Evolutionary conservation across 2,888 invertebrate genomes (phyloP), one percentile per base, ranked within the genome.

Genomic region (Catocala nupta): DNA sequence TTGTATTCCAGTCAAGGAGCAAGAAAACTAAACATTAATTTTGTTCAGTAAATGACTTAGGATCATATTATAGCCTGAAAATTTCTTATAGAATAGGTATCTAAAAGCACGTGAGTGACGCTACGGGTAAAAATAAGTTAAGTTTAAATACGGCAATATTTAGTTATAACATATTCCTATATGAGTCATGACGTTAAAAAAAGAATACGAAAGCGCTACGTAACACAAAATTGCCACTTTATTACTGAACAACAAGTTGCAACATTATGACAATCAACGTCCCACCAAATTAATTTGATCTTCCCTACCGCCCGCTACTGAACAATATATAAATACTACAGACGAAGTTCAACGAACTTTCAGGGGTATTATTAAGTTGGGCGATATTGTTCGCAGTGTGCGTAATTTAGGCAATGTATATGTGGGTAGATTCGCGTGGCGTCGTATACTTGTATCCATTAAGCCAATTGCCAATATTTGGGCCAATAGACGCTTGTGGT

Each of bases 201-300:
- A 25, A 25, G 25, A 25, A 25, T 25, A 45, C 12, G 7, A 56
- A 69, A 69, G 65, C 50, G 16, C 63, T 58, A 63, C 36, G 16
- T 8, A 5, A 54, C 66, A 75, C 64, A 63, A 62, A 65, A 49
- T 74, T 74, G 61, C 64, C 65, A 63, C 48, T 62, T 61, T 55
- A 63, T 34, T 45, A 58, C 16, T 10, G 12, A 53, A 60, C 65
- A 70, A 68, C 69, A 48, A 68, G 55, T 64, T 77, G 67, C 69
- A 78, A 62, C 71, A 71, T 63, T 65, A 70, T 63, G 53, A 45
- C 55, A 65, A 66, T 77, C 60, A 55, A 51, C 42, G 49, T 54
- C 13, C 34, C 13, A 43, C 64, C 53, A 63, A 58, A 59, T 65
- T 42, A 65, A n/a, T 5, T 49, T 56, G 61, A 58, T 51, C 66